phyloP scores from a whole-genome alignment of 2,888 invertebrate species.

The Sturmia bella region DNA sequence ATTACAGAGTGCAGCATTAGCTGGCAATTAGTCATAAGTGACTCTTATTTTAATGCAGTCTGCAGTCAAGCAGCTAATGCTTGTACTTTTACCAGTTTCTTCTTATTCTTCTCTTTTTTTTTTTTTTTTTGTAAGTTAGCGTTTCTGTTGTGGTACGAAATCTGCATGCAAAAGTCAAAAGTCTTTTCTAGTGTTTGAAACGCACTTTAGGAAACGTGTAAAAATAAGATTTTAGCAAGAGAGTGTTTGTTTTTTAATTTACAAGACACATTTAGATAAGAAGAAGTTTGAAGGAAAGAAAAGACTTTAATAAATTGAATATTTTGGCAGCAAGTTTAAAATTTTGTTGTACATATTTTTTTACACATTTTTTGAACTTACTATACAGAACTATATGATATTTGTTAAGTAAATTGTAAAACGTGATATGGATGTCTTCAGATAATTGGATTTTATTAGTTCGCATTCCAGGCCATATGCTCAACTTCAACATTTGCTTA shows the following conservation, averaged over 20 bases:
- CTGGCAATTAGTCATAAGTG: slow-evolving; percentile 71
- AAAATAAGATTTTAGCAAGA: slow-evolving; percentile 33
- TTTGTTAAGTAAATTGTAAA: too few species aligned
- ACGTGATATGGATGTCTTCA: too few species aligned
- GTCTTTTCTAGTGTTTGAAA: slow-evolving; percentile 34
- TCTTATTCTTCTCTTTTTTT: slow-evolving; percentile 7
- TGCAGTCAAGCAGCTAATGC: slow-evolving; percentile 27
- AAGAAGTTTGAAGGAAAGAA: neutral
- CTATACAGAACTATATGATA: too few species aligned
- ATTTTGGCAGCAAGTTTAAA: neutral
- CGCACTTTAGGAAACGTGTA: slow-evolving; percentile 49
- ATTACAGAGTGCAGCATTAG: slow-evolving; percentile 63
- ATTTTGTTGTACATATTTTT: too few species aligned
- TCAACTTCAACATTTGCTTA: too few species aligned
- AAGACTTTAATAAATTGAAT: neutral
- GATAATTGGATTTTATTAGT: too few species aligned
- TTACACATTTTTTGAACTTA: too few species aligned
- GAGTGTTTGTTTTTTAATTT: slow-evolving; percentile 55
- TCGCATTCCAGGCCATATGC: too few species aligned
- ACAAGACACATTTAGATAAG: slow-evolving; percentile 55
- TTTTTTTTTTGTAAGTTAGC: neutral
- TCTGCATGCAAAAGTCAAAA: slow-evolving; percentile 50
- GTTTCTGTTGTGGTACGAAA: neutral
- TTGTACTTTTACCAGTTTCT: slow-evolving; percentile 32
- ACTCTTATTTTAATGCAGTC: slow-evolving; percentile 32